Conservation (phyloP, 2,113 vertebrate genomes). For the Lates calcarifer region DNA sequence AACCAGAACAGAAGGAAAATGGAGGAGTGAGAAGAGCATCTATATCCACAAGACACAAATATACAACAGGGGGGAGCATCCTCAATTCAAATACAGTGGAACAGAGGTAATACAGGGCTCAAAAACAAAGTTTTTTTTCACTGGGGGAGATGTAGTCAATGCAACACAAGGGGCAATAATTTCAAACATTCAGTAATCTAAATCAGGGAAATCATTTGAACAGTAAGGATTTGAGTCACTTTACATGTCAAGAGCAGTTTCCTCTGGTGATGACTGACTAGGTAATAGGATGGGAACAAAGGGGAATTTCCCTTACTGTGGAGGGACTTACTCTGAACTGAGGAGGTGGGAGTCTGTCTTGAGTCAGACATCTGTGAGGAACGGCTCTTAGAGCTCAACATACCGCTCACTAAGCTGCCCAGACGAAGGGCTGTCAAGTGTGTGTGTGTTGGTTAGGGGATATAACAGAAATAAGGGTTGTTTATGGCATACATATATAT, state of each 20-base stretch:
- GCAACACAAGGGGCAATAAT: constrained; percentile 3
- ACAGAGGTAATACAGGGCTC: constrained; percentile 9
- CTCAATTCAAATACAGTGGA: constrained; percentile 14
- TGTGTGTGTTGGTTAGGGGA: constrained; percentile 19
- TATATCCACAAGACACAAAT: constrained; percentile 20
- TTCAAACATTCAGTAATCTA: constrained; percentile 12
- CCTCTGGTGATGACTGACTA: constrained; percentile 29
- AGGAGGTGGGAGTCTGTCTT: constrained; percentile 86
- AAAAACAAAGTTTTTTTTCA: constrained; percentile 19
- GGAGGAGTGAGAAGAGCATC: background rate
- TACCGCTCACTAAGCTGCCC: constrained; percentile 84
- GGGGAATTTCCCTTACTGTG: constrained; percentile 38
- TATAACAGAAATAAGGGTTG: constrained; percentile 31
- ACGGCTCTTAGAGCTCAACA: constrained; percentile 84
- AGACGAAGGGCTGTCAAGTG: constrained; percentile 79
- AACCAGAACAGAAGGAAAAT: constrained; percentile 30
- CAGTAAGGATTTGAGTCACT: constrained; percentile 37
- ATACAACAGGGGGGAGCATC: constrained; percentile 21
- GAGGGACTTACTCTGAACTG: constrained; percentile 89
- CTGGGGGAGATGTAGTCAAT: background rate
- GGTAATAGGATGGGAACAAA: constrained; percentile 30
- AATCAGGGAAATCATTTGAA: constrained; percentile 12
- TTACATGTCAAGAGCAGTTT: constrained; percentile 21
- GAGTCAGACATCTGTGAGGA: constrained; percentile 86
- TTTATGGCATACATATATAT: constrained; percentile 3